These are phyloP conservation scores for Pandemis cinnamomeana DNA, from an alignment of 2,888 invertebrate species.

Conservation along the genomic window DNA sequence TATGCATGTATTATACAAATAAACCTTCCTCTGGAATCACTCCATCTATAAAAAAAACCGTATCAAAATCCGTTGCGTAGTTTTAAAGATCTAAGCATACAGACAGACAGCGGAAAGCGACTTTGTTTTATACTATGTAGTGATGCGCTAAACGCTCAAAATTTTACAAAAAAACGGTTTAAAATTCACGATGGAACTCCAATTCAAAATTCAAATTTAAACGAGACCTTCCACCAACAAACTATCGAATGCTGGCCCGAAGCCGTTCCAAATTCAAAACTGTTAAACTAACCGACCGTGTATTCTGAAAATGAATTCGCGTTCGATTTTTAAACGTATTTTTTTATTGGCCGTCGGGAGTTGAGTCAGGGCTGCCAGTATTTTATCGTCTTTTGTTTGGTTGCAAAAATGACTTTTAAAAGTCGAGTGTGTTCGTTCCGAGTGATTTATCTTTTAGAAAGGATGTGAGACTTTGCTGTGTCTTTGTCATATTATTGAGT, in stretches of 20 bases:
- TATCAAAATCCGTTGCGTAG: too few species aligned
- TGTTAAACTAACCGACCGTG: conserved; percentile 32
- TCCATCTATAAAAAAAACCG: too few species aligned
- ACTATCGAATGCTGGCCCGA: conserved; percentile 36
- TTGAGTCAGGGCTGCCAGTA: conserved; percentile 49
- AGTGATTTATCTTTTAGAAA: conserved; percentile 31
- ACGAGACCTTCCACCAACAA: conserved; percentile 16
- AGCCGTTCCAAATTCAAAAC: conserved; percentile 31
- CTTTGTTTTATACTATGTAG: too few species aligned
- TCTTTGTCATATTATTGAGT: conserved; percentile 5
- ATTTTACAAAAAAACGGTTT: background rate
- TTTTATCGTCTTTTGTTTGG: conserved; percentile 45
- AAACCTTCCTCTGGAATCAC: too few species aligned
- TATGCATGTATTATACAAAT: too few species aligned
- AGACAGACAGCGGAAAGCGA: too few species aligned
- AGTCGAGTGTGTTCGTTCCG: conserved; percentile 21
- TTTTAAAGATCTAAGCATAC: too few species aligned
- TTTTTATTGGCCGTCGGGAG: conserved; percentile 49
- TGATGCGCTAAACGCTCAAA: background rate
- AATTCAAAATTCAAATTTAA: conserved; percentile 28
- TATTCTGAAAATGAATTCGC: conserved; percentile 51
- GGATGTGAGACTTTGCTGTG: conserved; percentile 23
- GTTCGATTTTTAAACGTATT: conserved; percentile 46
- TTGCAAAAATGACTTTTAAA: conserved; percentile 8
- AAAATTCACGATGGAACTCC: conserved; percentile 7